Evolutionary conservation across 2,113 vertebrate species (phyloP).

Genomic region (Otis tarda): DNA sequence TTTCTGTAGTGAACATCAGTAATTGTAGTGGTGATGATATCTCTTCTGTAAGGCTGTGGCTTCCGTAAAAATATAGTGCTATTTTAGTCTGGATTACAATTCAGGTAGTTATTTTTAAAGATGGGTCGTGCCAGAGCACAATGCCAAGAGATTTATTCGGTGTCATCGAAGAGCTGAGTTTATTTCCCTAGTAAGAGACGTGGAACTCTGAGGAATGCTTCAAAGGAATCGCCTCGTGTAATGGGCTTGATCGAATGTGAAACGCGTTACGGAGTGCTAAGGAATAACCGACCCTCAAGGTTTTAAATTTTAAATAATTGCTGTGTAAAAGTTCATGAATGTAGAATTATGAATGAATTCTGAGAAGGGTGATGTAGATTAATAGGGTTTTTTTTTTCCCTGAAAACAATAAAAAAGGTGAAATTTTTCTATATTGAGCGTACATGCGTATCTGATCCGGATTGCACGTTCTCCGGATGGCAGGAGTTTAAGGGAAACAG

Average conservation of each 20-base stretch:
- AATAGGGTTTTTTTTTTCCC: neutral
- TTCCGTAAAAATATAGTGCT: neutral
- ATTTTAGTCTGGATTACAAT: neutral
- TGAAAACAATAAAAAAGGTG: neutral
- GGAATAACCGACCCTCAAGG: neutral
- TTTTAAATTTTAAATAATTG: neutral
- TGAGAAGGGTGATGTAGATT: neutral
- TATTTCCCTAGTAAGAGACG: neutral
- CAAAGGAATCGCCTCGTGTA: fast-evolving
- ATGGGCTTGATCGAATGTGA: neutral
- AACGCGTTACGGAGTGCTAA: neutral
- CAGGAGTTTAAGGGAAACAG: neutral
- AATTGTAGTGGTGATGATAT: neutral
- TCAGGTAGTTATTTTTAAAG: neutral
- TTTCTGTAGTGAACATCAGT: neutral
- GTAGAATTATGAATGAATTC: neutral
- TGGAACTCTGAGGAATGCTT: neutral
- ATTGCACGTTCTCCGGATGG: neutral
- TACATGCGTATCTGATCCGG: neutral
- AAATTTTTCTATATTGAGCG: neutral
- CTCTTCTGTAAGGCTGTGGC: neutral
- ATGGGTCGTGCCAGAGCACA: neutral
- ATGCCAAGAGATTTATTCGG: neutral
- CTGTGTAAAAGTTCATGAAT: neutral
- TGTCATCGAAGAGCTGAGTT: neutral